These are phyloP conservation scores for Orthonychiurus folsomi DNA, from an alignment of 2,888 invertebrate species.

Conservation along the genomic window DNA sequence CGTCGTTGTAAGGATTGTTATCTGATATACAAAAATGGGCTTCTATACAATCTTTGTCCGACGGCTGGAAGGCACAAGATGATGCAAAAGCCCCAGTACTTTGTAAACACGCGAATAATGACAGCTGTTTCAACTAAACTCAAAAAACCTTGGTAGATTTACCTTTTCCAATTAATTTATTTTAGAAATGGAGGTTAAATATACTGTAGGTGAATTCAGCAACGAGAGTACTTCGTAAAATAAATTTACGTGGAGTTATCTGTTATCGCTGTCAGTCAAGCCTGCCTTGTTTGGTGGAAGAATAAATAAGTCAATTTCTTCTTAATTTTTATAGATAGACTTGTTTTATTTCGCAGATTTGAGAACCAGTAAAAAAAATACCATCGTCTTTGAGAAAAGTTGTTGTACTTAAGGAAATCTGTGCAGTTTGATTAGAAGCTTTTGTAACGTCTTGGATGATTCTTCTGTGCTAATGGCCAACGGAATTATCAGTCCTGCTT, in stretches of 20 bases:
- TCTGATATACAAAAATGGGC: slow-evolving; percentile 57
- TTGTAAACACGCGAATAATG: slow-evolving; percentile 63
- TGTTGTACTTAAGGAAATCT: neutral
- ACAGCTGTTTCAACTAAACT: slow-evolving; percentile 60
- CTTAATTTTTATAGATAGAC: no score
- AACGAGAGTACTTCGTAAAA: neutral
- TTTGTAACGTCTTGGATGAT: no score
- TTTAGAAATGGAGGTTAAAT: neutral
- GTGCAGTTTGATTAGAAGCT: neutral
- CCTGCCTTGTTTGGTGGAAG: no score
- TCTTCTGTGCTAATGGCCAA: no score
- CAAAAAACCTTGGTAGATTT: slow-evolving; percentile 47
- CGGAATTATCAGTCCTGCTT: no score
- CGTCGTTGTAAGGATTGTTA: slow-evolving; percentile 72
- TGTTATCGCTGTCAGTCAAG: no score
- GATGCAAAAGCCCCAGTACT: slow-evolving; percentile 59
- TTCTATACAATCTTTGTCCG: slow-evolving; percentile 64
- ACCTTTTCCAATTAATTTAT: no score
- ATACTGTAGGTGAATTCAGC: neutral
- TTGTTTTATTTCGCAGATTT: no score
- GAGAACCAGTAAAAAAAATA: no score
- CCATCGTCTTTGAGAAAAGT: no score
- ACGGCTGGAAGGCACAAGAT: slow-evolving; percentile 73
- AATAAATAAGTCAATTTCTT: no score
- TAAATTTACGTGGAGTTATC: no score